Conservation (phyloP, 2,113 vertebrate species). For the Daboia siamensis region DNA sequence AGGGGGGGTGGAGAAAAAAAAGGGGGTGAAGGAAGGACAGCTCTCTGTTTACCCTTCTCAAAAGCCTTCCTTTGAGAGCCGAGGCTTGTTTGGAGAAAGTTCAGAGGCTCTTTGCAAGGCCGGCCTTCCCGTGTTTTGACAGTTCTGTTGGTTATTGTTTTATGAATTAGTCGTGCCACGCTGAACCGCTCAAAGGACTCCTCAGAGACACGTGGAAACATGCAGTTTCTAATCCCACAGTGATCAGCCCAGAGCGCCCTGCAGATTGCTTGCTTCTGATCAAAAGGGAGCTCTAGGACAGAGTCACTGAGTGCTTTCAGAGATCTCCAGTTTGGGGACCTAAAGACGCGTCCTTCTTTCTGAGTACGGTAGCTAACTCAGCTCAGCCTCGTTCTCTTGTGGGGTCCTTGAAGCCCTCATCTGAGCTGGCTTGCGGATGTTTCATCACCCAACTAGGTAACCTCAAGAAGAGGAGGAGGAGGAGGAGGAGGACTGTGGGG, state of each 20-base stretch:
- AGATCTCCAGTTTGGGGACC: neutral
- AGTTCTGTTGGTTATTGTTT: neutral
- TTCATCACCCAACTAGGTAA: too few relatives aligned
- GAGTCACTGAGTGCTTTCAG: neutral
- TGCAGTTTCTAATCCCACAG: too few relatives aligned
- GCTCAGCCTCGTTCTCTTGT: neutral
- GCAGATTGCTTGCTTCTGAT: neutral
- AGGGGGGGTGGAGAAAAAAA: too few relatives aligned
- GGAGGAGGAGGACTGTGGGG: too few relatives aligned
- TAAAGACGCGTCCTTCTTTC: neutral
- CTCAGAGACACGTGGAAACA: neutral
- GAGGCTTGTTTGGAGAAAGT: neutral
- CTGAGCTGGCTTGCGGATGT: too few relatives aligned
- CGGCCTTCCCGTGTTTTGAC: neutral
- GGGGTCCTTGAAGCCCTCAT: too few relatives aligned
- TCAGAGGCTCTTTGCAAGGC: neutral
- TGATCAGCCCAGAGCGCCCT: neutral
- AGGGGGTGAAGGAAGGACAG: accelerated
- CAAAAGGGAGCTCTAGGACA: neutral
- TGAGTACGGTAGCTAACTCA: neutral
- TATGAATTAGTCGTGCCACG: neutral
- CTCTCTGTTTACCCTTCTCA: conserved; percentile 14
- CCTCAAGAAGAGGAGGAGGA: too few relatives aligned
- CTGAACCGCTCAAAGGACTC: neutral
- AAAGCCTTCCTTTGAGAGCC: conserved; percentile 9